Base-by-base conservation (phyloP, 2,797 vertebrate genomes). In the Neosalanx taihuensis region DNA sequence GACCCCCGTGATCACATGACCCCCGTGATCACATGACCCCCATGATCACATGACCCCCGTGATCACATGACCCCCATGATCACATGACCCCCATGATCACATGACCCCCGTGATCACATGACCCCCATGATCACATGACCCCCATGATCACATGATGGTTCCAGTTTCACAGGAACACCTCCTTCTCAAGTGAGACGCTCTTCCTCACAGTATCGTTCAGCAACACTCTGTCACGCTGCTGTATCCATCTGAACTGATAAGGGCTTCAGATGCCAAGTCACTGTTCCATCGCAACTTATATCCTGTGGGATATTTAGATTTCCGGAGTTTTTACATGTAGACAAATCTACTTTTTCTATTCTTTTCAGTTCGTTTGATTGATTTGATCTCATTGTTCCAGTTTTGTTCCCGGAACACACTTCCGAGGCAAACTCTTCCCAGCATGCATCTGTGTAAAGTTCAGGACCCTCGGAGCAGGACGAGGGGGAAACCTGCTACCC, bases 121-220 rank as follows among this genome's bases (percentile, higher is more conserved):
- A 72, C 81, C 81, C 81, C 63, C 61, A 83, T 83, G 78, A 76
- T 78, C 79, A 85, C 74, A 49, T 69, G 71, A 82, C 23, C 81
- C 81, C 63, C 61, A 83, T 83, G 78, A 76, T 78, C 79, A 85
- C 74, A 49, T 69, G 71, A 82, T 85, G 76, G 70, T 79, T 81
- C 81, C 81, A 73, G 72, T 74, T 77, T 73, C 73, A 30, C 58
- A 58, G 71, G 78, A 78, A 77, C 76, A 72, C n/a, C n/a, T n/a
- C n/a, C n/a, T n/a, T n/a, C n/a, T n/a, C n/a, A 73, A 67, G 71
- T 67, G 74, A 79, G 80, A 76, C 64, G 20, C 49, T 73, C 79
- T 78, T 72, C 70, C 73, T 77, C 75, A 76, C 74, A 69, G 78
- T 76, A 80, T 67, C 64, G 76, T 72, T 69, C 72, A 72, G 81